Percentiles rank a stretch among this genome's conserved stretches.
Evolutionary conservation across 2,888 invertebrate species (phyloP).

Genomic region (Aphidius colemani): DNA sequence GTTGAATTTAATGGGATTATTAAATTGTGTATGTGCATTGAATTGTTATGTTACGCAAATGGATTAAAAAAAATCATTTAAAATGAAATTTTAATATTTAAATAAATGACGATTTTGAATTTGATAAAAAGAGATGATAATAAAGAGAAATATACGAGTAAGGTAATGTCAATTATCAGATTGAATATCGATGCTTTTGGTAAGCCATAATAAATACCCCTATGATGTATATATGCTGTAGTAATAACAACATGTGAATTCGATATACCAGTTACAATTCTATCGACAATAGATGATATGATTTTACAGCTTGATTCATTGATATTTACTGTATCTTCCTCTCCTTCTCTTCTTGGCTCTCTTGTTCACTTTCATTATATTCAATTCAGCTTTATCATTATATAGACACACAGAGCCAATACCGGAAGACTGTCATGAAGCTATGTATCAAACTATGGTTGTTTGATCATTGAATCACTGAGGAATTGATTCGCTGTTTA

Average conservation of each 20-base stretch:
- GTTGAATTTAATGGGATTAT: no score
- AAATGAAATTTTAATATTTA: no score
- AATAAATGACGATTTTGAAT: neutral
- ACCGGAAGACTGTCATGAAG: conserved; percentile 26
- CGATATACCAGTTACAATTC: conserved; percentile 50
- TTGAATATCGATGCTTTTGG: conserved; percentile 59
- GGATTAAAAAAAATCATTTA: neutral
- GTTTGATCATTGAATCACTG: conserved; percentile 24
- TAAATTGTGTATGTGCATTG: no score
- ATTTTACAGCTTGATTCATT: conserved; percentile 44
- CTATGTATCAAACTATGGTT: conserved; percentile 21
- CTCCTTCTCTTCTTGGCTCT: conserved; percentile 13
- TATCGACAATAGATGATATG: conserved; percentile 37
- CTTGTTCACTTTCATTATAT: conserved; percentile 13
- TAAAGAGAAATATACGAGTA: conserved; percentile 30
- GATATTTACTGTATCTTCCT: conserved; percentile 10
- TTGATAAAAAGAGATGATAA: conserved; percentile 2
- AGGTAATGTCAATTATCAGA: conserved; percentile 59
- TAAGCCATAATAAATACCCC: conserved; percentile 60
- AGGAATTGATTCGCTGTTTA: conserved; percentile 22
- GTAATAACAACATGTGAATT: conserved; percentile 57
- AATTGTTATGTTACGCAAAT: no score
- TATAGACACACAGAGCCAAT: conserved; percentile 2
- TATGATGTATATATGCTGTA: conserved; percentile 44
- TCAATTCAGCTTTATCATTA: conserved; percentile 9